Evolutionary conservation across 2,113 vertebrate genomes (phyloP), one percentile per base, ranked within the genome.

Genomic region (Merops nubicus): DNA sequence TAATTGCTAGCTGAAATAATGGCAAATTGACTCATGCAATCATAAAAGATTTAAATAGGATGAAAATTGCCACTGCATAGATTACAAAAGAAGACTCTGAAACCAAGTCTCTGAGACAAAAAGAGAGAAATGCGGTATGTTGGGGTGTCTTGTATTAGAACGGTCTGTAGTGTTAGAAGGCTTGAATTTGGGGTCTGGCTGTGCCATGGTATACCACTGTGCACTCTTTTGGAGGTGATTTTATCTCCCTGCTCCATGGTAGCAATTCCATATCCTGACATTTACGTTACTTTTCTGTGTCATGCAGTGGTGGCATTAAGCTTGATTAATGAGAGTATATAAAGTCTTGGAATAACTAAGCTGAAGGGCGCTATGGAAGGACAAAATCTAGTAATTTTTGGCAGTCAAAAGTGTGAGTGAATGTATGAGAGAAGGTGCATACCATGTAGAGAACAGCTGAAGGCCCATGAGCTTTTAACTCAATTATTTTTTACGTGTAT

Each of bases 1-100:
- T 96, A 97, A 97, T 96, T 97, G 95, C 93, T 96, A 92, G 93
- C 95, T 97, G 93, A 96, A 97, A 96, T 96, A 97, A 97, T 96
- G 74, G 95, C 92, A 96, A 96, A 96, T 95, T 93, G 95, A 96
- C 91, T 97, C 93, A 94, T 96, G 84, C 94, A 95, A 91, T 97
- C 95, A 97, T 95, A 94, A 92, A 96, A 96, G 96, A 96, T 97
- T 96, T 96, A 96, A 97, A 96, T 96, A 96, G 96, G 95, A 87
- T 95, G 95, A 95, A 96, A 97, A 94, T 96, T 96, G 83, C 95
- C 94, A 89, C 86, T 94, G 83, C 91, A 23, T 60, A 68, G 88
- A 93, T 93, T 93, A 96, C 92, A 95, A 96, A 90, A 93, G 93
- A 72, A 92, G 83, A 75, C 69, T 91, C 68, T 84, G 88, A 88